Base-by-base conservation (phyloP, 1,140 invertebrate genomes). In the Eriosoma lanigerum region DNA sequence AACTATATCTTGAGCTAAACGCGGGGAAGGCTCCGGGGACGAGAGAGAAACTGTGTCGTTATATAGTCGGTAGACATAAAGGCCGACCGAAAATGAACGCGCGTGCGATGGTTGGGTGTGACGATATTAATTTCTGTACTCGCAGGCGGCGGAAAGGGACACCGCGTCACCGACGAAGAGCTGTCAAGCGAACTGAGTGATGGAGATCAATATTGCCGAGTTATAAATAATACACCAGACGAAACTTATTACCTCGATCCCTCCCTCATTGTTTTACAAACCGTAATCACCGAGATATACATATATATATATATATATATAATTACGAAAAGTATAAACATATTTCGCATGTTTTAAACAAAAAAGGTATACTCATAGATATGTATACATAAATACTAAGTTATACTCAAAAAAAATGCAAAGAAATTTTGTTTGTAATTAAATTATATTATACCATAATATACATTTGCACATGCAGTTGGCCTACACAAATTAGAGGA, bases 141-240 rank as follows among this genome's bases (percentile, higher is more conserved):
- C n/a, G 32, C 26, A 12, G 21, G 64, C 24, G 10, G 24, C n/a
- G n/a, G n/a, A n/a, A n/a, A n/a, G 32, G 32, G 8, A 38, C 32
- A 8, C 32, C 32, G 32, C 32, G 32, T 56, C 29, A 24, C 32
- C 21, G 19, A 60, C 75, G 38, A 38, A 56, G 56, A 56, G 75
- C 56, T 78, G 56, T 62, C 56, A 78, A 60, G 54, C 60, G 38
- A 60, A 32, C 60, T 21, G 32, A 62, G 75, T 78, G 75, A 78
- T 48, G 56, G 75, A 78, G 75, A 78, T 78, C 75, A 62, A 78
- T 78, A 78, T 78, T 62, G 56, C 75, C 24, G 75, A 78, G 75
- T 78, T 78, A 62, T 78, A 78, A 62, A 78, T 62, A 62, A 62
- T 78, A 78, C n/a, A n/a, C 54, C 75, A 78, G 75, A 78, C 75